Evolutionary conservation across 2,113 vertebrate species (phyloP), one percentile per base, ranked within the genome.

Genomic region (Epinephelus lanceolatus): DNA sequence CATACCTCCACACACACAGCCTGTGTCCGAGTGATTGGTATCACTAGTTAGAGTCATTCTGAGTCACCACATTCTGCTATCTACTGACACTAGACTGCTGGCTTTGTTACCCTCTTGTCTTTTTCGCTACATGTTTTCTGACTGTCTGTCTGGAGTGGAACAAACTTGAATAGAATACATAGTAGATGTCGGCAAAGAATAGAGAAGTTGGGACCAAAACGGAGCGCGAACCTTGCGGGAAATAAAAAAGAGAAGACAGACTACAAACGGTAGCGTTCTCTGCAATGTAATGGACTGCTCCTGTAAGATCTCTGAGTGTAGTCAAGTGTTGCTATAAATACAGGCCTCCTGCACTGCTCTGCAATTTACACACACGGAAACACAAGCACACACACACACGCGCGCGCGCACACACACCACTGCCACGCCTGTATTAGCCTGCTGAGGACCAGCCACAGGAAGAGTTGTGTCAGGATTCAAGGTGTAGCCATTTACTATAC

Each of bases 271-370:
- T 18, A 4, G 60, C 79, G 51, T 37, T 73, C 40, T 81, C 68
- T 76, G 81, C 69, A 65, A 45, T 17, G 81, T 85, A 72, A 71
- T 60, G 70, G 69, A 78, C 76, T 57, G 80, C 82, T 88, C 42
- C 90, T 79, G 85, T 85, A 86, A 85, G 89, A 87, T 89, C 88
- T 89, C 76, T 15, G 78, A 92, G 91, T 84, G 84, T 81, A 89
- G 92, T 91, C 87, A 92, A 94, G 94, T 94, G 93, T 89, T 94
- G 89, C 94, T 94, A 94, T 94, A 94, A 94, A 94, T 94, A 93
- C 80, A 91, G 86, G 80, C 83, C 88, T 93, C 85, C 73, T 88
- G 90, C 90, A 88, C 89, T 86, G 90, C 90, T 84, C 86, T 85
- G 81, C 91, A 93, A 91, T 93, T 93, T 88, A 92, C 76, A 85